phyloP scores from a whole-genome alignment of 2,113 vertebrate genomes.

The Zapus hudsonius region DNA sequence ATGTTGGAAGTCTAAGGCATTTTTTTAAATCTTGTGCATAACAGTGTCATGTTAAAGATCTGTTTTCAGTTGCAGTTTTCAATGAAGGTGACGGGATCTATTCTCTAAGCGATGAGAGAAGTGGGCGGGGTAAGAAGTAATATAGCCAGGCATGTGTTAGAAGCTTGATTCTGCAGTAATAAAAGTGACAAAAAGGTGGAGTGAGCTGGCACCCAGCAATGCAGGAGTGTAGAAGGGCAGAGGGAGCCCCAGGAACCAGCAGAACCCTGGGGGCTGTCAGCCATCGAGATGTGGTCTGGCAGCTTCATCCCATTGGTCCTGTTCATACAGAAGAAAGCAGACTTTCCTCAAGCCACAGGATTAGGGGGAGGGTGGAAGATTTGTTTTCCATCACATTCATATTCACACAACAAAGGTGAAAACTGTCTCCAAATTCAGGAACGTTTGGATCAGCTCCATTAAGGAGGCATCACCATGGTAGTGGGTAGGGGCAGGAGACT shows the following conservation, averaged over 20 bases:
- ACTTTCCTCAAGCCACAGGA: accelerated
- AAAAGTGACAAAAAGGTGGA: not conserved
- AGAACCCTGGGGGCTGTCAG: not conserved
- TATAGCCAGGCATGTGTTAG: not conserved
- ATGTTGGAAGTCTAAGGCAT: not conserved
- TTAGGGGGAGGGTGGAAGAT: no score
- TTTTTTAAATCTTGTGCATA: not conserved
- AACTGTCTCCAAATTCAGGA: not conserved
- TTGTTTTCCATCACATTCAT: not conserved
- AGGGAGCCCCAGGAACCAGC: not conserved
- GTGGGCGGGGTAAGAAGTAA: not conserved
- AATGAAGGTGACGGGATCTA: not conserved
- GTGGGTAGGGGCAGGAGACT: not conserved
- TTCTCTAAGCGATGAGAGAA: not conserved
- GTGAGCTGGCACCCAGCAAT: not conserved
- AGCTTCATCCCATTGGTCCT: not conserved
- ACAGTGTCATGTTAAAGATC: not conserved
- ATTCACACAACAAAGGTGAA: not conserved
- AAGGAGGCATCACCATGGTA: not conserved
- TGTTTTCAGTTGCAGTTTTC: not conserved
- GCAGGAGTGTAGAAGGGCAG: not conserved
- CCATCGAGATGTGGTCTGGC: not conserved
- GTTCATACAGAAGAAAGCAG: not conserved
- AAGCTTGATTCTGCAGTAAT: not conserved
- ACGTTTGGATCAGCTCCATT: not conserved